Evolutionary conservation across 2,888 invertebrate genomes (phyloP).

Genomic region (Sylvicola cinctus): DNA sequence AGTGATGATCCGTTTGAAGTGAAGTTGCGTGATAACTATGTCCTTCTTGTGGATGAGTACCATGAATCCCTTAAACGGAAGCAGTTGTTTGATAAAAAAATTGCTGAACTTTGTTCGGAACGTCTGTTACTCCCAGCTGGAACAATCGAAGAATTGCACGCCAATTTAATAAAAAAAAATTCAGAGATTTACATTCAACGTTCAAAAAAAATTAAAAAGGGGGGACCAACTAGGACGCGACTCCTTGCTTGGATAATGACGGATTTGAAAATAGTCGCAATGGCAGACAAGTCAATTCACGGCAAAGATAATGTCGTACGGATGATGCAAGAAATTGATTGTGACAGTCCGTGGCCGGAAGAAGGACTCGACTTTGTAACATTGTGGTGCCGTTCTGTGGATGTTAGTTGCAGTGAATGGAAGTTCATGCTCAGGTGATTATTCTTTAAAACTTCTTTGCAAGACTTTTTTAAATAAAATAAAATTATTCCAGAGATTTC

Average conservation of each 20-base stretch:
- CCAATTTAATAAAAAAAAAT: slow-evolving; percentile 70
- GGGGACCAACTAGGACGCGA: slow-evolving; percentile 43
- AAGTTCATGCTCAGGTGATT: slow-evolving; percentile 47
- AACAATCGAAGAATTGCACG: slow-evolving; percentile 76
- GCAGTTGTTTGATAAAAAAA: slow-evolving; percentile 75
- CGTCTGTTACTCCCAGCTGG: slow-evolving; percentile 65
- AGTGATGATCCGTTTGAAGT: slow-evolving; percentile 98
- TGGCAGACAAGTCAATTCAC: slow-evolving; percentile 76
- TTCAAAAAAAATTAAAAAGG: slow-evolving; percentile 39
- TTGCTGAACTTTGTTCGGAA: slow-evolving; percentile 59
- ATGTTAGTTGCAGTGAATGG: slow-evolving; percentile 66
- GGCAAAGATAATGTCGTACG: slow-evolving; percentile 54
- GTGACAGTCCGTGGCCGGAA: slow-evolving; percentile 80
- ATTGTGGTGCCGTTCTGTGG: slow-evolving; percentile 80
- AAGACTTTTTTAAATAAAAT: slow-evolving; percentile 1
- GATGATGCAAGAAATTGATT: slow-evolving; percentile 62
- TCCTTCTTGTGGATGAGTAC: slow-evolving; percentile 85
- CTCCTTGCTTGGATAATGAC: slow-evolving; percentile 75
- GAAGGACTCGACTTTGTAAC: slow-evolving; percentile 76
- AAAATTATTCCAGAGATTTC: slow-evolving; percentile 79
- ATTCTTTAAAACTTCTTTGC: neutral
- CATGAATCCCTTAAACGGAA: slow-evolving; percentile 79
- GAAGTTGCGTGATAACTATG: slow-evolving; percentile 85
- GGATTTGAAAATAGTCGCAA: slow-evolving; percentile 38
- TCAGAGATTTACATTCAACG: slow-evolving; percentile 91